These are phyloP conservation scores for Bovichtus variegatus DNA, from an alignment of 2,797 vertebrate genomes.

Conservation along the genomic window DNA sequence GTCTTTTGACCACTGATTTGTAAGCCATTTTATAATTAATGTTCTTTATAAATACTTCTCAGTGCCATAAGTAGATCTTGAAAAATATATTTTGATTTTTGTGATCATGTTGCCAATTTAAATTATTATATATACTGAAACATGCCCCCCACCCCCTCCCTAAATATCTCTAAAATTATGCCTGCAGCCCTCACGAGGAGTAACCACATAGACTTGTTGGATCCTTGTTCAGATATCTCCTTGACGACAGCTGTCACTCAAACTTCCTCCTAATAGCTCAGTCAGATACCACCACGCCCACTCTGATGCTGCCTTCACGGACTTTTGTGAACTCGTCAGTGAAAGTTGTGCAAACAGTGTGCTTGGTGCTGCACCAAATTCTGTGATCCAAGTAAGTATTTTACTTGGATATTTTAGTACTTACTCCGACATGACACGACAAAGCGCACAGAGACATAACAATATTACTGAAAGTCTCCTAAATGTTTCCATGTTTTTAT, in stretches of 20 bases:
- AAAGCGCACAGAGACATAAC: neutral
- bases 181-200: no score
- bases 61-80: constrained; percentile 36
- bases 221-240: no score
- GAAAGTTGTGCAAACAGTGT: neutral
- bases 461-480: no score
- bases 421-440: no score
- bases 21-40: constrained; percentile 56
- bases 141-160: no score
- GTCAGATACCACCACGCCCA: constrained; percentile 29
- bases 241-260: neutral
- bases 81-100: constrained; percentile 26
- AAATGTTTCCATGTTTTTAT: no score
- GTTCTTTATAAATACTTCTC: constrained; percentile 48
- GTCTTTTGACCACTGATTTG: constrained; percentile 68
- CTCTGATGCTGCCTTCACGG: constrained; percentile 33
- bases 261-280: neutral
- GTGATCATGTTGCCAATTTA: constrained; percentile 17
- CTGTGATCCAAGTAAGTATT: neutral
- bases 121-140: constrained; percentile 1
- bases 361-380: neutral
- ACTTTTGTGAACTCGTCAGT: neutral
- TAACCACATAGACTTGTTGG: no score
- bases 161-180: no score
- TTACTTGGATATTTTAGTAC: no score